Percentiles rank a stretch among this genome's conserved stretches.
These are phyloP conservation scores for Galerucella calmariensis DNA, from an alignment of 2,888 invertebrate species.

Conservation along the genomic window DNA sequence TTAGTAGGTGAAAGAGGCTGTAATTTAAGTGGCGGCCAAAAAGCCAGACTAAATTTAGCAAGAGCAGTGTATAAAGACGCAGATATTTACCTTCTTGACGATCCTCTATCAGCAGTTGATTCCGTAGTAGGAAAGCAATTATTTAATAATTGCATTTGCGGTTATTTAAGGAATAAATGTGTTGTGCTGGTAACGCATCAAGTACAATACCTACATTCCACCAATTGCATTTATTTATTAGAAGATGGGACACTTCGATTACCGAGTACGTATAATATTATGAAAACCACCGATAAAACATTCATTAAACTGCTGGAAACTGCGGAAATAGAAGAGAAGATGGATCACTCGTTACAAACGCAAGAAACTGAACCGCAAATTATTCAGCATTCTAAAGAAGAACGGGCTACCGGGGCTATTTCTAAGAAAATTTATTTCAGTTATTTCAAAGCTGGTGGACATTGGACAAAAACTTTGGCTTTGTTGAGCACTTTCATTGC, in stretches of 20 bases:
- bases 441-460: conserved; percentile 81
- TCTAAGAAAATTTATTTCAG: conserved; percentile 70
- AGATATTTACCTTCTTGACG: conserved; percentile 87
- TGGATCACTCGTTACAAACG: conserved; percentile 22
- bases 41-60: conserved; percentile 87
- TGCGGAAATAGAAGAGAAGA: conserved; percentile 41
- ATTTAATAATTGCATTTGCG: conserved; percentile 80
- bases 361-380: conserved; percentile 28
- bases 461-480: conserved; percentile 60
- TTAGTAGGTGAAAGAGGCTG: conserved; percentile 74
- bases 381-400: conserved; percentile 67
- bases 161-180: conserved; percentile 74
- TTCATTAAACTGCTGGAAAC: conserved; percentile 73
- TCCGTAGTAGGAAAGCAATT: conserved; percentile 86
- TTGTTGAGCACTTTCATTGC: conserved; percentile 66
- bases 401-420: conserved; percentile 70
- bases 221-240: conserved; percentile 68
- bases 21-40: conserved; percentile 77
- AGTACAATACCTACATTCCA: conserved; percentile 72
- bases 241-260: conserved; percentile 68
- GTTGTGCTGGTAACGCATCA: conserved; percentile 81
- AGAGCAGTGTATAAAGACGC: conserved; percentile 85
- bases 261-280: conserved; percentile 70
- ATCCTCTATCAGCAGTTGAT: conserved; percentile 91
- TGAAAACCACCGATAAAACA: conserved; percentile 77